Conservation (phyloP, 1,140 invertebrate species). For the Rhyacophila brunnea region DNA sequence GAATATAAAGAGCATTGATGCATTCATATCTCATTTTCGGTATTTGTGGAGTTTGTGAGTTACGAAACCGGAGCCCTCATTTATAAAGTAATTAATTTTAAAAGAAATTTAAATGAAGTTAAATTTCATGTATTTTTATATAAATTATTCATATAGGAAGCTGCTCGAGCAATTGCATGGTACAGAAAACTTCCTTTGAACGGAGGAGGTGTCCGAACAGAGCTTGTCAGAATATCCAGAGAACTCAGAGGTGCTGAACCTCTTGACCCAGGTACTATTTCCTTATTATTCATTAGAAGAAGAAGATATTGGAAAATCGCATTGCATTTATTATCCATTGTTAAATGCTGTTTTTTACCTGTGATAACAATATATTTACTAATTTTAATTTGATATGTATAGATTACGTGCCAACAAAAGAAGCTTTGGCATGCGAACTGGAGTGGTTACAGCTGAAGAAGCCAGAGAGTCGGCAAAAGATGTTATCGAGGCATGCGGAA, state of each 20-base stretch:
- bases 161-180: conserved; percentile 18
- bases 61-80: too few species aligned
- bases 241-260: conserved; percentile 13
- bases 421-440: conserved; percentile 14
- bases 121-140: too few species aligned
- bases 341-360: neutral
- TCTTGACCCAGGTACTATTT: neutral
- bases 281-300: neutral
- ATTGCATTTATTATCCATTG: neutral
- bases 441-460: conserved; percentile 3
- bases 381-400: neutral
- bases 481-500: neutral
- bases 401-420: conserved; percentile 13
- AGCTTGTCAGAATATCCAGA: conserved; percentile 10
- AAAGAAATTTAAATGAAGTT: too few species aligned
- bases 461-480: neutral
- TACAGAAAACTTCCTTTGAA: conserved; percentile 12
- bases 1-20: too few species aligned
- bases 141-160: too few species aligned
- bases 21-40: too few species aligned
- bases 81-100: neutral
- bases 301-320: neutral
- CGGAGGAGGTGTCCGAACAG: conserved; percentile 1
- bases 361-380: neutral
- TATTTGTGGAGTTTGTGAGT: too few species aligned